These are phyloP conservation scores for Athetis lepigone DNA, from an alignment of 2,888 invertebrate genomes.

Conservation along the genomic window DNA sequence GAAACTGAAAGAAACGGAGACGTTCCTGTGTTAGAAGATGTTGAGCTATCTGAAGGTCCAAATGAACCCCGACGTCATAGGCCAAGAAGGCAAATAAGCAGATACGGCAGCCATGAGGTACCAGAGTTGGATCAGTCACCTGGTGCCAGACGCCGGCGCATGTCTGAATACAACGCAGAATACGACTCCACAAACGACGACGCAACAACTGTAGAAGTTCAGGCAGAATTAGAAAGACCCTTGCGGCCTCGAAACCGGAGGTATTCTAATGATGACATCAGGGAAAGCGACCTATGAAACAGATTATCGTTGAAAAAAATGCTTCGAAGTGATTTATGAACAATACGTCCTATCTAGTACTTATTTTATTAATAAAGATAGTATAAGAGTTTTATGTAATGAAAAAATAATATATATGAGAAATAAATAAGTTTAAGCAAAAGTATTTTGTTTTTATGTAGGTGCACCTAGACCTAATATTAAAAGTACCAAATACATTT, in stretches of 20 bases:
- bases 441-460: background rate
- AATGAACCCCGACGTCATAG: constrained; percentile 71
- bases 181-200: constrained; percentile 62
- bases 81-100: constrained; percentile 74
- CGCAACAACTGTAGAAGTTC: constrained; percentile 77
- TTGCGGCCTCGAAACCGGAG: constrained; percentile 77
- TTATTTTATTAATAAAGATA: constrained; percentile 21
- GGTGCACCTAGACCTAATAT: too few relatives aligned
- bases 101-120: constrained; percentile 87
- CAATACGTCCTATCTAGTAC: constrained; percentile 10
- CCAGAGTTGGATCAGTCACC: constrained; percentile 85
- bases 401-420: constrained; percentile 17
- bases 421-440: constrained; percentile 30
- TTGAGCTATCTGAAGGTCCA: constrained; percentile 76
- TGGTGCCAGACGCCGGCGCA: constrained; percentile 81
- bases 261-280: constrained; percentile 82
- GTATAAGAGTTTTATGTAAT: constrained; percentile 30
- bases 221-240: constrained; percentile 78
- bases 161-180: constrained; percentile 79
- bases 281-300: constrained; percentile 85
- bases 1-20: constrained; percentile 86
- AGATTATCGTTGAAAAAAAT: constrained; percentile 33
- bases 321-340: constrained; percentile 12
- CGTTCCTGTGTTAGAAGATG: constrained; percentile 76
- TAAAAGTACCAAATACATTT: too few relatives aligned